Percentiles rank a stretch among this genome's conserved stretches.
Evolutionary conservation across 2,113 vertebrate species (phyloP).

Genomic region (Amia ocellicauda): DNA sequence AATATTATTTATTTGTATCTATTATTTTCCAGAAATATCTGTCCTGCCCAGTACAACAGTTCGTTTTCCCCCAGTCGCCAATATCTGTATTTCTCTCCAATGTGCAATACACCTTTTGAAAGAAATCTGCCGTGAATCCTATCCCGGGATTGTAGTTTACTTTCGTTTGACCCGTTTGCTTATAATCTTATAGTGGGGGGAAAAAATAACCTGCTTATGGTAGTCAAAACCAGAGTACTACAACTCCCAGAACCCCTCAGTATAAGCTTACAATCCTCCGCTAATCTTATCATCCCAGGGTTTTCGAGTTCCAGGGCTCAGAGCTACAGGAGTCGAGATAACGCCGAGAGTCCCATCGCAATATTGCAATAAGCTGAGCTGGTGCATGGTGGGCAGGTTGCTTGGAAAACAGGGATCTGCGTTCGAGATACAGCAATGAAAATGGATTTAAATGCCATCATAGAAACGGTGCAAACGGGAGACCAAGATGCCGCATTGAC

Average conservation of each 20-base stretch:
- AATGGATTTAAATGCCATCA: conserved; percentile 75
- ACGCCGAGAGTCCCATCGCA: conserved; percentile 25
- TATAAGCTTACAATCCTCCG: conserved; percentile 27
- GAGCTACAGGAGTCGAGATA: conserved; percentile 20
- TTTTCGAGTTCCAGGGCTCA: conserved; percentile 35
- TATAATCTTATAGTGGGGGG: no score
- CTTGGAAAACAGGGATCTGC: conserved; percentile 12
- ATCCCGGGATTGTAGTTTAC: no score
- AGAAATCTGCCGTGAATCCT: no score
- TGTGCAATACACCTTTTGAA: no score
- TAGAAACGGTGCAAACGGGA: conserved; percentile 73
- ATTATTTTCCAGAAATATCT: no score
- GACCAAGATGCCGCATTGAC: conserved; percentile 68
- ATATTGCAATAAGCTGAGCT: conserved; percentile 16
- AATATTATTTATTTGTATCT: no score
- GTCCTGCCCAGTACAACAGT: no score
- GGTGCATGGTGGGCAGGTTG: conserved; percentile 10
- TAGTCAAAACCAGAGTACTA: conserved; percentile 23
- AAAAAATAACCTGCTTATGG: no score
- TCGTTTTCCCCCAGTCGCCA: no score
- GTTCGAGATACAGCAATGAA: conserved; percentile 32
- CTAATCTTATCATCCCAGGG: conserved; percentile 50
- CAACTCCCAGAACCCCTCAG: conserved; percentile 32
- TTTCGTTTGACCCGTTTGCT: no score
- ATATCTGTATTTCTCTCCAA: no score